Evolutionary conservation across 2,113 vertebrate genomes (phyloP), one percentile per base, ranked within the genome.

Genomic region (Caranx melampygus): DNA sequence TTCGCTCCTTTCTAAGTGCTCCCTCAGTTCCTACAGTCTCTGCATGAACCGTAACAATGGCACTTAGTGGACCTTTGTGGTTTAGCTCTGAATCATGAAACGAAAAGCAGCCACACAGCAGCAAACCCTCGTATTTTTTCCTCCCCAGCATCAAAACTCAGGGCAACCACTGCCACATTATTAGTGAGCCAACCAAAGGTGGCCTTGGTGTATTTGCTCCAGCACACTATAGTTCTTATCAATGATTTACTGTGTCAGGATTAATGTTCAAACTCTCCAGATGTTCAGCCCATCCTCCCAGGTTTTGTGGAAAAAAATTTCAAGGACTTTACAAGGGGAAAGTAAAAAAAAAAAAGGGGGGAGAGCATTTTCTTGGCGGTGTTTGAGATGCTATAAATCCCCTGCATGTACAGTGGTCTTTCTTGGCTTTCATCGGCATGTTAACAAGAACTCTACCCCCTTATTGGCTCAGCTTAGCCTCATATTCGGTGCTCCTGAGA

Each of bases 111-210:
- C 34, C 58, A 51, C 75, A 79, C 33, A 60, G 57, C 63, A 63
- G 67, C 81, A 85, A 83, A 82, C 65, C 44, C 52, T 87, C 33
- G 2, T 81, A 74, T 75, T 81, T 71, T 57, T 58, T 79, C 47
- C 47, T 68, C 40, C 21, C 67, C 69, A 87, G 61, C 49, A 31
- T 74, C 82, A 54, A 45, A 62, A 61, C 83, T 86, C 77, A 75
- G 45, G 69, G 84, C 77, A 75, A 55, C 71, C 57, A 73, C 65
- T 76, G 60, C 75, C 66, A 78, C 60, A 44, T 84, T 83, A 82
- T 90, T 86, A 73, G 70, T 33, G 47, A 81, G 51, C 61, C 61
- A 81, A 61, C 51, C 35, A 62, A 73, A 83, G 79, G 81, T 90
- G 83, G 79, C 85, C 83, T 84, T 81, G 12, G 78, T 82, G 72